A percentile compares a stretch with the other conserved stretches of the same genome.
Conservation (phyloP, 1,140 invertebrate genomes). For the Colletes gigas region DNA sequence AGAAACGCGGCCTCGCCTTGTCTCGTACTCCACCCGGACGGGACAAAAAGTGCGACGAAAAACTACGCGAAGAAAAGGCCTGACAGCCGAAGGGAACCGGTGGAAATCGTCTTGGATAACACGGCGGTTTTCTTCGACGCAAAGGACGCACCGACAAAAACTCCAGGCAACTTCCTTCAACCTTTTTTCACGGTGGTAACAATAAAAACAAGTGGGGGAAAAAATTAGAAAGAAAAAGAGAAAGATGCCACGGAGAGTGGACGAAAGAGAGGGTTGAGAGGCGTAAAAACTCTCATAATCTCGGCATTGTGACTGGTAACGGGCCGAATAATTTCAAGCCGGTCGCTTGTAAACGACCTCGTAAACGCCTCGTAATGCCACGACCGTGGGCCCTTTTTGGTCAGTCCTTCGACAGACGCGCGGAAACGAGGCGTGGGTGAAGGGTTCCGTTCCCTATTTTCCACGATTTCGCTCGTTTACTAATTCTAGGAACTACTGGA, state of each 20-base stretch:
- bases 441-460: background rate
- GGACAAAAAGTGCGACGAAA: conserved; percentile 48
- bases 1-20: conserved; percentile 69
- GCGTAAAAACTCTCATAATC: conserved; percentile 58
- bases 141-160: conserved; percentile 30
- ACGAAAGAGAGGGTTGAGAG: conserved; percentile 7
- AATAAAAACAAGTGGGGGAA: conserved; percentile 35
- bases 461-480: too few relatives aligned
- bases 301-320: conserved; percentile 52
- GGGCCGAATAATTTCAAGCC: conserved; percentile 51
- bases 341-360: conserved; percentile 55
- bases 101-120: conserved; percentile 50
- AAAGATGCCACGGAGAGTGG: background rate
- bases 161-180: conserved; percentile 46
- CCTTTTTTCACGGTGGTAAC: conserved; percentile 36
- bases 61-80: conserved; percentile 40
- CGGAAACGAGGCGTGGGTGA: background rate
- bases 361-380: conserved; percentile 54
- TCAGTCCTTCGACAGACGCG: conserved; percentile 11
- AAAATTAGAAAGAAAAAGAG: background rate
- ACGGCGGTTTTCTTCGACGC: conserved; percentile 38
- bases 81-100: conserved; percentile 8
- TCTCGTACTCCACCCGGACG: background rate
- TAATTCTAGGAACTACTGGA: too few relatives aligned
- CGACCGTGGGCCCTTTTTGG: background rate